Conservation (phyloP, 2,113 vertebrate genomes). For the Ivindomyrus marchei region DNA sequence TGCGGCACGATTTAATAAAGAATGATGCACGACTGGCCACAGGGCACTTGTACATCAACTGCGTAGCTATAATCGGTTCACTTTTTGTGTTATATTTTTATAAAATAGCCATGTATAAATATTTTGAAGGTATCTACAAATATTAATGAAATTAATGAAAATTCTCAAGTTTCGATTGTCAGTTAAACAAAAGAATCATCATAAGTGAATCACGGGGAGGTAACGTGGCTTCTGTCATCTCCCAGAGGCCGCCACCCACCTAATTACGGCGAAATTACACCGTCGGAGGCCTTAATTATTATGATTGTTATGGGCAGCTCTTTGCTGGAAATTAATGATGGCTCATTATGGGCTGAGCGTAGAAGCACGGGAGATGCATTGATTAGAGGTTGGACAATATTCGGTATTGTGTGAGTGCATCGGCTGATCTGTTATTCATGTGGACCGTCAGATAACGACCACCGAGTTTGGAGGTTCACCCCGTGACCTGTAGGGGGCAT, state of each 20-base stretch:
- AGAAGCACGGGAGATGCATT: not conserved
- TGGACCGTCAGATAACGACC: not conserved
- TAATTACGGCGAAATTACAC: not conserved
- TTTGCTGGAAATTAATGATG: not conserved
- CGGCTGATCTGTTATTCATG: not conserved
- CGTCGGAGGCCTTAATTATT: not conserved
- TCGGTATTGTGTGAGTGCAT: not conserved
- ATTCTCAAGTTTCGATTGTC: not conserved
- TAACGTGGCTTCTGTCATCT: not conserved
- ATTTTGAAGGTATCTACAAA: not conserved
- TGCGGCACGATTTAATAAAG: not conserved
- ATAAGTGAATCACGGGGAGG: not conserved
- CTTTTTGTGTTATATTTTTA: not conserved
- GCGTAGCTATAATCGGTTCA: not conserved
- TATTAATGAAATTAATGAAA: not conserved
- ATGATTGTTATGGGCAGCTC: not conserved
- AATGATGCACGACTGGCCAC: not conserved
- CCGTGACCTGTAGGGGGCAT: not conserved
- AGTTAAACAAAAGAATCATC: not conserved
- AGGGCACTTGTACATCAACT: not conserved
- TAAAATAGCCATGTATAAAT: not conserved
- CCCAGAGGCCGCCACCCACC: not conserved
- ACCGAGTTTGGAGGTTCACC: not conserved
- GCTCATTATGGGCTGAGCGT: not conserved
- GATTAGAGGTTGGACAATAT: not conserved